phyloP scores from a whole-genome alignment of 2,888 invertebrate genomes.

The Pycnomerus fuliginosus region DNA sequence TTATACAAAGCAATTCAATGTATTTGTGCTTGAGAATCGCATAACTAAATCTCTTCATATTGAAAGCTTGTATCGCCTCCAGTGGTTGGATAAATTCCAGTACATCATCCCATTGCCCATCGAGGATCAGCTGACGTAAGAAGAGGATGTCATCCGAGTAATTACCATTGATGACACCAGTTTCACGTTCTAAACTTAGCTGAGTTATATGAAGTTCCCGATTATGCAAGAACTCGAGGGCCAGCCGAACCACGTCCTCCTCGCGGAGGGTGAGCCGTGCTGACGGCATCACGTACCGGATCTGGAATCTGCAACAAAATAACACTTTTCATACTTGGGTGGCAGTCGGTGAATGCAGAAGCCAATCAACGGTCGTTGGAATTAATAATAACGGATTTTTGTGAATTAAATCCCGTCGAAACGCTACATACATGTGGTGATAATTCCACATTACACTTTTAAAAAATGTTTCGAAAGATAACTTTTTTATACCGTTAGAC shows the following conservation, averaged over 20 bases:
- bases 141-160: conserved; percentile 94
- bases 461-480: too few species aligned
- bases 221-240: conserved; percentile 83
- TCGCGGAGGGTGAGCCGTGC: conserved; percentile 82
- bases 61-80: conserved; percentile 77
- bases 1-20: conserved; percentile 89
- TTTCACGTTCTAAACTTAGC: conserved; percentile 89
- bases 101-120: conserved; percentile 98
- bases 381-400: too few species aligned
- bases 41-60: conserved; percentile 82
- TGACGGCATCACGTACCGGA: conserved; percentile 70
- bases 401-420: too few species aligned
- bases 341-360: too few species aligned
- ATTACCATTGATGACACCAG: conserved; percentile 90
- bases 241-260: conserved; percentile 84
- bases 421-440: too few species aligned
- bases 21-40: conserved; percentile 90
- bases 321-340: too few species aligned
- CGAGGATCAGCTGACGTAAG: conserved; percentile 89
- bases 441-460: too few species aligned
- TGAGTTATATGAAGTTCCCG: conserved; percentile 90
- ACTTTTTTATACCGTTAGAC: too few species aligned
- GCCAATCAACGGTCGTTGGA: too few species aligned
- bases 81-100: conserved; percentile 94
- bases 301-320: conserved; percentile 49